Conservation (phyloP, 2,797 vertebrate species). For the Gallinago stenura region DNA sequence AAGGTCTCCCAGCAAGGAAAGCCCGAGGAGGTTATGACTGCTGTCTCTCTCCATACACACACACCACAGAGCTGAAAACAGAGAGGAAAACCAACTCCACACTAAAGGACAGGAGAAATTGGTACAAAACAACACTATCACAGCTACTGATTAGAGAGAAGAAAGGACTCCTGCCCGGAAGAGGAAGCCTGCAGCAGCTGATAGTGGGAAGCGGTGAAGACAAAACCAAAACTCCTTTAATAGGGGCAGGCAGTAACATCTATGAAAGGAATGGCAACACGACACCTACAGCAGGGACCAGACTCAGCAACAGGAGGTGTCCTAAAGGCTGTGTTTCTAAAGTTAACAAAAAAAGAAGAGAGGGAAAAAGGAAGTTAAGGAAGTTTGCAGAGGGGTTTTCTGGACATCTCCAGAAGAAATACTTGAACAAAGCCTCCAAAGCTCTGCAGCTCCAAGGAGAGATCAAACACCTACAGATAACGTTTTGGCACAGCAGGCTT, state of each 20-base stretch:
- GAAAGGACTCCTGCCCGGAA: not conserved
- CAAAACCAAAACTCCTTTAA: not conserved
- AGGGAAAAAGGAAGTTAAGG: not conserved
- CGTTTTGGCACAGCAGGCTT: not conserved
- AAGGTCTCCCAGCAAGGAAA: not conserved
- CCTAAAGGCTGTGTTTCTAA: not conserved
- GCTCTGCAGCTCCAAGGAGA: not conserved
- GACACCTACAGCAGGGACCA: not conserved
- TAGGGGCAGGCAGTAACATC: not conserved
- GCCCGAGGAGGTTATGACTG: not conserved
- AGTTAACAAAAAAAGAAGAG: not conserved
- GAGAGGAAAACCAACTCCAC: not conserved
- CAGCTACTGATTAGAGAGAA: not conserved
- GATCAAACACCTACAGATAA: not conserved
- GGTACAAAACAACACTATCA: not conserved
- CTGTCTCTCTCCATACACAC: not conserved
- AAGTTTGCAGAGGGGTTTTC: not conserved
- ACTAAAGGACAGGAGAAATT: not conserved
- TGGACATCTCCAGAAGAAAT: not conserved
- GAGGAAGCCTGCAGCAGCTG: not conserved
- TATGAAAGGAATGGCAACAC: not conserved
- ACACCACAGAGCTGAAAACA: fast-evolving
- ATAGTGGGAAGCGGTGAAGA: not conserved
- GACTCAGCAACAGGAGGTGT: not conserved
- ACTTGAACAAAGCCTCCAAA: not conserved